Conservation (phyloP, 1,140 invertebrate genomes). For the Rhagoletis pomonella region DNA sequence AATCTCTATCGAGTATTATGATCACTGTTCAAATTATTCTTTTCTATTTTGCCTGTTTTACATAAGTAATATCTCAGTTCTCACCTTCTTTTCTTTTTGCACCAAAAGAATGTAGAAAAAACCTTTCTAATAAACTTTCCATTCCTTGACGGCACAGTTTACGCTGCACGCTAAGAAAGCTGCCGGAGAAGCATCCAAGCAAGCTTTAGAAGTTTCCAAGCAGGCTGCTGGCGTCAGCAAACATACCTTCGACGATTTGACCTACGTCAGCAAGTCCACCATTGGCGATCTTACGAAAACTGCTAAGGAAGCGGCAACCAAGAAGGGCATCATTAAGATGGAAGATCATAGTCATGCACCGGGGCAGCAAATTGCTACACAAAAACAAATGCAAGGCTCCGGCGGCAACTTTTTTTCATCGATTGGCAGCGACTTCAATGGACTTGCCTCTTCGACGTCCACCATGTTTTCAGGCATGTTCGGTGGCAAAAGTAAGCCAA, state of each 20-base stretch:
- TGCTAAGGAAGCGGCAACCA: conserved; percentile 89
- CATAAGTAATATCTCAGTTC: too few relatives aligned
- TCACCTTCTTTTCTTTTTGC: neutral
- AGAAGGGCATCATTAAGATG: conserved; percentile 87
- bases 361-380: conserved; percentile 73
- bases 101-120: too few relatives aligned
- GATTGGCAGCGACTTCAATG: conserved; percentile 91
- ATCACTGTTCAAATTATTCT: too few relatives aligned
- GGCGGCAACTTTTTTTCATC: conserved; percentile 91
- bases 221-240: conserved; percentile 90
- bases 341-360: conserved; percentile 60
- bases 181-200: conserved; percentile 89
- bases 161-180: conserved; percentile 92
- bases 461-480: conserved; percentile 95
- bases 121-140: neutral
- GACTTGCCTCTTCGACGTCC: conserved; percentile 90
- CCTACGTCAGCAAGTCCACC: conserved; percentile 90
- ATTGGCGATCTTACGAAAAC: conserved; percentile 93
- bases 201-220: conserved; percentile 89
- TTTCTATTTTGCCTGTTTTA: too few relatives aligned
- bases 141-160: conserved; percentile 76
- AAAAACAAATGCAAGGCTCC: conserved; percentile 75
- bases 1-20: too few relatives aligned
- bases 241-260: conserved; percentile 90
- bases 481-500: conserved; percentile 78